A percentile compares a stretch with the other conserved stretches of the same genome.
phyloP scores from a whole-genome alignment of 2,113 vertebrate genomes.

The Mesembrinibis cayennensis region DNA sequence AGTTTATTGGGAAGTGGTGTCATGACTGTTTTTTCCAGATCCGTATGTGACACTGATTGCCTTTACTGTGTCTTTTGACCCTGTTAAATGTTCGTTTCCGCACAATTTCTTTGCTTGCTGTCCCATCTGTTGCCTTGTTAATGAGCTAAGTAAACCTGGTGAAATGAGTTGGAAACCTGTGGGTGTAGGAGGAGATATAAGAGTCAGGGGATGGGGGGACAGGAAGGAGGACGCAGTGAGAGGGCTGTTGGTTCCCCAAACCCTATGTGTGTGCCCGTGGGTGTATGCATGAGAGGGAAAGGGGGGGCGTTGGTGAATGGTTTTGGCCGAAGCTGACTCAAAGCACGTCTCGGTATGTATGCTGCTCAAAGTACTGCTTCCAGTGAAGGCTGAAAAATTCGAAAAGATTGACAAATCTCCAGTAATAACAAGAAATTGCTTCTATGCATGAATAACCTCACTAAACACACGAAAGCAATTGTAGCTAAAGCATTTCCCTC shows the following conservation, averaged over 20 bases:
- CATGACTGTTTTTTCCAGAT: not conserved
- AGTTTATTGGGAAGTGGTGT: not conserved
- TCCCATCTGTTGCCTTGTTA: not conserved
- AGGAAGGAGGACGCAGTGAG: accelerated
- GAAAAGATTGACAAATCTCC: not conserved
- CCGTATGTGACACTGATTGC: not conserved
- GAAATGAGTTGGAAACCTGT: not conserved
- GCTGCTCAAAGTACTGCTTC: not conserved
- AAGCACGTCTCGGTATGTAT: accelerated
- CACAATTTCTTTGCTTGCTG: not conserved
- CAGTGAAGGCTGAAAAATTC: not conserved
- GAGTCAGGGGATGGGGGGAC: not conserved
- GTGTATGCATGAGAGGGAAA: not conserved
- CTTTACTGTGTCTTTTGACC: not conserved
- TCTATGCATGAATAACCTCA: not conserved
- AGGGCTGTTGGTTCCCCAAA: not conserved
- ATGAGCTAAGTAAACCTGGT: not conserved
- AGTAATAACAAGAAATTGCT: not conserved
- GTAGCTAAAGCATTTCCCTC: not conserved
- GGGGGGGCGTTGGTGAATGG: not conserved
- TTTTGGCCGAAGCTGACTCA: not conserved
- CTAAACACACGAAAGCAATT: not conserved
- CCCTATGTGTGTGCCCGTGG: accelerated
- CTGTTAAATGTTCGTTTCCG: not conserved
- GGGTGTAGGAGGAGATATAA: not conserved